Evolutionary conservation across 2,797 vertebrate genomes (phyloP), one percentile per base, ranked within the genome.

Genomic region (Galaxias olidus): DNA sequence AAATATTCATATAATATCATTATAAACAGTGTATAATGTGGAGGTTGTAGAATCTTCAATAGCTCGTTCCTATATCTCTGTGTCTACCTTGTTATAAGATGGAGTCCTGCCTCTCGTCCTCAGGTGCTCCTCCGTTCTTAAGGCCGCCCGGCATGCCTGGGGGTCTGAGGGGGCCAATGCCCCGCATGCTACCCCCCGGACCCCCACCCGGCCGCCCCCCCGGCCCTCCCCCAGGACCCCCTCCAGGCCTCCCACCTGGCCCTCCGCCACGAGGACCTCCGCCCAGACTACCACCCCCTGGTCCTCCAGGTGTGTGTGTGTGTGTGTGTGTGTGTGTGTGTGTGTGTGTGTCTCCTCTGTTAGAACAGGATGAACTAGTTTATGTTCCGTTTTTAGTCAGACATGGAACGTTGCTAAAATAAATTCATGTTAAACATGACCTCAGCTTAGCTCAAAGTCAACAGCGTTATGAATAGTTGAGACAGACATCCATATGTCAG

Each of bases 201-300:
- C 97, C 96, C 15, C 96, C 96, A 0, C 96, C 96, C 0, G 97
- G 96, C 17, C 92, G 96, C 69, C 97, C 61, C 4, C 92, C 92
- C 0, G 91, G 96, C 6, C 92, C 97, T 56, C 96, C 96, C 0
- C 97, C 97, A 0, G 96, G 96, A 0, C 96, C 97, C 0, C 97
- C 98, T n/a, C 96, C 98, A 10, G 96, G 96, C 61, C 90, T 98
- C 1, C 96, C 96, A 9, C 96, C 97, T 7, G 96, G 96, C 14
- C 96, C 97, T n/a, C 97, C 96, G 62, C 95, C 96, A 15, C 90
- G 96, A 66, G 96, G 96, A 17, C 96, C 96, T 0, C 96, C 96
- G 63, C 97, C 96, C 75, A 92, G 96, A 63, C 84, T 98, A 13
- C 96, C 96, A 40, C 96, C 96, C 56, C 96, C 96, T 43, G 95